Evolutionary conservation across 1,140 invertebrate genomes (phyloP).

Genomic region (Hetaerina americana): DNA sequence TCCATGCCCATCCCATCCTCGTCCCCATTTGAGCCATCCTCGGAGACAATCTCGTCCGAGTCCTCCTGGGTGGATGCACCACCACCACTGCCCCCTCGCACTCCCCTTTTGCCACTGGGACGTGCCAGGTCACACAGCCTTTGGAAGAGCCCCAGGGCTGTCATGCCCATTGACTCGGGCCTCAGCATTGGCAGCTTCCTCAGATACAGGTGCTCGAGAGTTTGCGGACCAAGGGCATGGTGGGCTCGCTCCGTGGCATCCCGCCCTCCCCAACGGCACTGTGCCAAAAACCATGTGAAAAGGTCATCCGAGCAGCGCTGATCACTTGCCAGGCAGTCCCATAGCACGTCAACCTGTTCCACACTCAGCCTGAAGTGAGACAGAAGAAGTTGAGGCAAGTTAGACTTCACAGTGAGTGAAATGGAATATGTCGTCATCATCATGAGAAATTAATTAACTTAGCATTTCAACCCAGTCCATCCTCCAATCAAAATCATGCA

Average conservation of each 20-base stretch:
- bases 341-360: slow-evolving; percentile 79
- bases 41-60: slow-evolving; percentile 29
- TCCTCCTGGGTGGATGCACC: slow-evolving; percentile 38
- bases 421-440: too few species aligned
- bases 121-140: slow-evolving; percentile 75
- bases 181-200: slow-evolving; percentile 77
- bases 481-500: too few species aligned
- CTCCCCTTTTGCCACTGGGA: slow-evolving; percentile 24
- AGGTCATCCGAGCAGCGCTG: slow-evolving; percentile 75
- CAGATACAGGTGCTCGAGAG: slow-evolving; percentile 74
- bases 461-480: too few species aligned
- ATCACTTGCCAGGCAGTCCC: slow-evolving; percentile 78
- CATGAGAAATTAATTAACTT: too few species aligned
- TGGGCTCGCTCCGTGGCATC: slow-evolving; percentile 31
- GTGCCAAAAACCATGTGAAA: slow-evolving; percentile 80
- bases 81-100: background rate
- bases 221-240: slow-evolving; percentile 77
- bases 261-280: slow-evolving; percentile 51
- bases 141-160: slow-evolving; percentile 78
- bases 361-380: slow-evolving; percentile 61
- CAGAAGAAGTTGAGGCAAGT: too few species aligned
- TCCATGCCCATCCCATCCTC: slow-evolving; percentile 63
- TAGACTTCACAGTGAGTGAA: too few species aligned
- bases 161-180: slow-evolving; percentile 82
- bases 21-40: slow-evolving; percentile 40